These are phyloP conservation scores for Peucedramus taeniatus DNA, from an alignment of 2,113 vertebrate species.

Conservation along the genomic window DNA sequence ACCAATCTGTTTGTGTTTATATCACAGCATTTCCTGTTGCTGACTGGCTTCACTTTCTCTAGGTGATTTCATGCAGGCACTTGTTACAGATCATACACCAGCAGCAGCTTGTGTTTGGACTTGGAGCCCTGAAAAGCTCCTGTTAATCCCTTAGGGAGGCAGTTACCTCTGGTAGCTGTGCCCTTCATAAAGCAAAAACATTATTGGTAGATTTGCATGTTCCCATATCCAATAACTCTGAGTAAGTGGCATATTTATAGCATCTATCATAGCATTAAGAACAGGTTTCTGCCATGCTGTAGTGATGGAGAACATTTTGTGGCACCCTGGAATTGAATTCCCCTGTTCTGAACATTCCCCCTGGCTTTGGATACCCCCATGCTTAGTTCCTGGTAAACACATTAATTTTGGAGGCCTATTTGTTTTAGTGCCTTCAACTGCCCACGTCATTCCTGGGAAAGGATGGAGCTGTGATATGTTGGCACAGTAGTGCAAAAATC, in stretches of 20 bases:
- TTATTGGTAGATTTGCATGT: background rate
- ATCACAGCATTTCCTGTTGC: fast-evolving
- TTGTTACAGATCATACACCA: background rate
- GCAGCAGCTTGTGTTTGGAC: background rate
- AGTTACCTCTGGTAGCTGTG: background rate
- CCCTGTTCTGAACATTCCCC: background rate
- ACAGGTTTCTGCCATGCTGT: constrained; percentile 2
- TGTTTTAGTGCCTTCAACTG: background rate
- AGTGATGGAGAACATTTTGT: background rate
- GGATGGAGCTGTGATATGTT: background rate
- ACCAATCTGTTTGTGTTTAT: background rate
- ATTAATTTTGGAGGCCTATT: background rate
- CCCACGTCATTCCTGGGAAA: background rate
- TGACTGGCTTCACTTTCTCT: background rate
- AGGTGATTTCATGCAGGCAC: background rate
- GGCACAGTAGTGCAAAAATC: background rate
- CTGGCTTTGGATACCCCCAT: background rate
- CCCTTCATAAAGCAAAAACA: background rate
- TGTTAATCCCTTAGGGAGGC: background rate
- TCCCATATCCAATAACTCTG: constrained; percentile 2
- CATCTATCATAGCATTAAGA: constrained; percentile 1
- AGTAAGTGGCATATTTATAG: background rate
- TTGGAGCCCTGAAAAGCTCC: background rate
- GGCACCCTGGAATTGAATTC: background rate
- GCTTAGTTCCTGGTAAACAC: background rate